These are phyloP conservation scores for Aphelenchoides fujianensis DNA, from an alignment of 1,140 invertebrate species.

Conservation along the genomic window DNA sequence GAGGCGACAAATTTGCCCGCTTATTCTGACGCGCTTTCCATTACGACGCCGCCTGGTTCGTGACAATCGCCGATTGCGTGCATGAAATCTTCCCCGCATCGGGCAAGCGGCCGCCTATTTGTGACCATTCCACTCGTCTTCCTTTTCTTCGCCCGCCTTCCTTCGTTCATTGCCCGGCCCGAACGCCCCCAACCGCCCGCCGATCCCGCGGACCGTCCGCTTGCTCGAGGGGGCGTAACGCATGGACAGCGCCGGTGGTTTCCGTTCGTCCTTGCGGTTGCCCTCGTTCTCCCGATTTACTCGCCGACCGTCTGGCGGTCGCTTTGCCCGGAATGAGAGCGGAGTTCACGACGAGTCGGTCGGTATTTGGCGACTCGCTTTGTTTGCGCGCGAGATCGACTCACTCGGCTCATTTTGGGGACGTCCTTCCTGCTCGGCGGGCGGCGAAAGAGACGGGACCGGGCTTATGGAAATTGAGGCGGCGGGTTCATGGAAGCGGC, in stretches of 20 bases:
- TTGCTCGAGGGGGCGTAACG: neutral
- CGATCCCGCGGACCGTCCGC: neutral
- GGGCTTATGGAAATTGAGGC: neutral
- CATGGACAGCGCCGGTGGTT: constrained; percentile 1
- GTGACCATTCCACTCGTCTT: too few species aligned
- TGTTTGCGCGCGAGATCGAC: constrained; percentile 1
- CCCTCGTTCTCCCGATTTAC: neutral
- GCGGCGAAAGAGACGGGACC: too few species aligned
- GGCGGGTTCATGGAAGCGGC: neutral
- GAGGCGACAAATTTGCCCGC: neutral
- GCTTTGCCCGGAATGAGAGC: neutral
- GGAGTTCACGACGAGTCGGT: neutral
- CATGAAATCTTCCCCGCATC: too few species aligned
- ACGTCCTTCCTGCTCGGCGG: too few species aligned
- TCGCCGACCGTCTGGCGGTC: neutral
- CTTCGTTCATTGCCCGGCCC: too few species aligned
- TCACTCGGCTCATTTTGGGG: neutral
- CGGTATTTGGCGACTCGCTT: constrained; percentile 1
- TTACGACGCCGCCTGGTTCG: neutral
- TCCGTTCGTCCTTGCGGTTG: neutral
- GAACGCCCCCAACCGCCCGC: too few species aligned
- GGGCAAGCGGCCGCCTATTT: too few species aligned
- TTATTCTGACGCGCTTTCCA: neutral
- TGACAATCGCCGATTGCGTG: too few species aligned
- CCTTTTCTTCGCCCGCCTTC: too few species aligned